A percentile compares a stretch with the other conserved stretches of the same genome.
Evolutionary conservation across 2,113 vertebrate genomes (phyloP).

Genomic region (Pavo muticus): DNA sequence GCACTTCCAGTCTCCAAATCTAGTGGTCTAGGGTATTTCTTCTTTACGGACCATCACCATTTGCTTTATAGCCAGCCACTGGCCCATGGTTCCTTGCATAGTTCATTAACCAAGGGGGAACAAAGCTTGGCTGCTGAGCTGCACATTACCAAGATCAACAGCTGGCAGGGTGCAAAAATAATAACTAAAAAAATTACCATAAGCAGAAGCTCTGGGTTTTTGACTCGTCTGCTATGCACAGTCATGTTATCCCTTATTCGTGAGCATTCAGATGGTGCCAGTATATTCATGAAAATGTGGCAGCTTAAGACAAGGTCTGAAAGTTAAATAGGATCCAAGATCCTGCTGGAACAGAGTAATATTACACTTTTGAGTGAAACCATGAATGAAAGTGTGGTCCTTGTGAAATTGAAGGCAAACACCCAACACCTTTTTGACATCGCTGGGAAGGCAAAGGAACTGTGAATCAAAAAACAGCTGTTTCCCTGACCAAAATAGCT

Average conservation of each 20-base stretch:
- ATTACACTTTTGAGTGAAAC: constrained; percentile 47
- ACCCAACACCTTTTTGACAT: background rate
- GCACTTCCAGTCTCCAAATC: background rate
- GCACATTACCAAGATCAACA: constrained; percentile 59
- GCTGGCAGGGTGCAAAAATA: constrained; percentile 62
- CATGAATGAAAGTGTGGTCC: constrained; percentile 18
- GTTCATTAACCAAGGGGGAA: constrained; percentile 31
- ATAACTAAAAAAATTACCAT: constrained; percentile 27
- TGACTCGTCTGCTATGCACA: constrained; percentile 59
- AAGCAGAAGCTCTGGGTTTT: constrained; percentile 39
- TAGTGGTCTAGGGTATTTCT: background rate
- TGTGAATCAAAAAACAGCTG: background rate
- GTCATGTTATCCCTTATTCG: constrained; percentile 67
- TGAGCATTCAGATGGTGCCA: constrained; percentile 61
- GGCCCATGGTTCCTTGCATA: background rate
- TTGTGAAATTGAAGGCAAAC: constrained; percentile 44
- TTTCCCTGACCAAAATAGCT: background rate
- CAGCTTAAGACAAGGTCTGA: constrained; percentile 66
- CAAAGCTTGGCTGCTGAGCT: constrained; percentile 14
- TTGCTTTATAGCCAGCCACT: constrained; percentile 10
- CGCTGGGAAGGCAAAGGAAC: background rate
- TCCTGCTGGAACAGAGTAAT: constrained; percentile 40
- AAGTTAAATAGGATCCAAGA: constrained; percentile 61
- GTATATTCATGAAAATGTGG: constrained; percentile 68
- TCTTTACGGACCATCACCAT: background rate